Evolutionary conservation across 2,888 invertebrate species (phyloP).

Genomic region (Himalopsyche anomala): DNA sequence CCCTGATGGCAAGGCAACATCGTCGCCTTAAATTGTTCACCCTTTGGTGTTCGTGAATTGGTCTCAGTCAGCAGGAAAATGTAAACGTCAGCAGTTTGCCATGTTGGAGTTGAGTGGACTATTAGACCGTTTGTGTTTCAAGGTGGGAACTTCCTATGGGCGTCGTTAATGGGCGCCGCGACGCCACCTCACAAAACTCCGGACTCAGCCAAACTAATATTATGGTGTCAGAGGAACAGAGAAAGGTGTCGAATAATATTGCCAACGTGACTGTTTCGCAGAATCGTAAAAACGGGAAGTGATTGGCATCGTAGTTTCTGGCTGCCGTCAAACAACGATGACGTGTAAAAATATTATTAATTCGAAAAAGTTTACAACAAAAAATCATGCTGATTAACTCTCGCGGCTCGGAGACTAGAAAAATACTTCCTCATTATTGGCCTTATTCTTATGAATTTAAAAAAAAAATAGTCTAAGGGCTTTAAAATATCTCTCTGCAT

Average conservation of each 20-base stretch:
- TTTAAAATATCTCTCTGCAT: too few species aligned
- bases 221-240: background rate
- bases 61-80: background rate
- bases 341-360: too few species aligned
- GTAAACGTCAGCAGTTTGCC: conserved; percentile 8
- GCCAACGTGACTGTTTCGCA: background rate
- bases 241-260: too few species aligned
- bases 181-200: background rate
- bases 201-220: conserved; percentile 6
- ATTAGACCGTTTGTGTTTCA: background rate
- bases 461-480: too few species aligned
- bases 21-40: background rate
- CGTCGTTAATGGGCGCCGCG: conserved; percentile 26
- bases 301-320: too few species aligned
- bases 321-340: too few species aligned
- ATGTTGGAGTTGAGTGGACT: background rate
- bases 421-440: too few species aligned
- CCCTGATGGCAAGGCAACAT: background rate
- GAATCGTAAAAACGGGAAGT: too few species aligned
- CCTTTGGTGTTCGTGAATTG: background rate
- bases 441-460: too few species aligned
- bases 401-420: too few species aligned
- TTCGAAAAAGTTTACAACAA: too few species aligned
- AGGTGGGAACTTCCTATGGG: conserved; percentile 18
- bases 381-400: too few species aligned